Evolutionary conservation across 2,797 vertebrate genomes (phyloP).

Genomic region (Chanos chanos): DNA sequence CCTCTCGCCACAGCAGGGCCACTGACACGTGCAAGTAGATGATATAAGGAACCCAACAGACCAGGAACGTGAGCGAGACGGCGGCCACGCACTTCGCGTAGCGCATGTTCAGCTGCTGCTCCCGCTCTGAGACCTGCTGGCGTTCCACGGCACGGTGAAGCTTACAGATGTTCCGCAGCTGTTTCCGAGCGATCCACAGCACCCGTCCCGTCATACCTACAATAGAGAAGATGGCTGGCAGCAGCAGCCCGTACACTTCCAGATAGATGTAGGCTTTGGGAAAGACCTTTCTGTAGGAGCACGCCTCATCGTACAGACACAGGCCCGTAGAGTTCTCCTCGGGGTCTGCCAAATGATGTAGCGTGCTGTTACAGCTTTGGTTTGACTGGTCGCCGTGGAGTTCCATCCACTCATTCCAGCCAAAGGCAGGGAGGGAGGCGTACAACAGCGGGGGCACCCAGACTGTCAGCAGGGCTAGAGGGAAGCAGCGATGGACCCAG

Average conservation of each 20-base stretch:
- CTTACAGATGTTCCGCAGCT: conserved; percentile 50
- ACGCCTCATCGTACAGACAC: neutral
- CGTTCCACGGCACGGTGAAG: conserved; percentile 30
- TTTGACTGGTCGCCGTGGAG: neutral
- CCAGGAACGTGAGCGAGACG: conserved; percentile 77
- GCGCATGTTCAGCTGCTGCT: conserved; percentile 69
- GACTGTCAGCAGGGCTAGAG: conserved; percentile 65
- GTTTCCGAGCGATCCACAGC: conserved; percentile 72
- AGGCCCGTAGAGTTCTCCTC: neutral
- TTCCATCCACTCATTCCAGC: conserved; percentile 78
- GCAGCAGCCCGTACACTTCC: conserved; percentile 82
- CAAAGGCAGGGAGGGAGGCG: conserved; percentile 78
- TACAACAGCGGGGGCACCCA: conserved; percentile 79
- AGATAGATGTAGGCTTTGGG: conserved; percentile 51
- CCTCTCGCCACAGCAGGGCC: conserved; percentile 55
- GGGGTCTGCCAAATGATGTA: neutral
- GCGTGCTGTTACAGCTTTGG: neutral
- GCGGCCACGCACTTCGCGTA: conserved; percentile 78
- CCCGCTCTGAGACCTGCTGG: conserved; percentile 6
- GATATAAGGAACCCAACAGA: conserved; percentile 88
- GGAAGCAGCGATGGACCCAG: conserved; percentile 77
- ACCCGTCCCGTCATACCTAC: conserved; percentile 47
- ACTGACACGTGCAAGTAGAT: conserved; percentile 81
- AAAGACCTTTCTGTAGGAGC: conserved; percentile 52
- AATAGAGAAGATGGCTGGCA: conserved; percentile 74